Conservation (phyloP, 2,888 invertebrate species). For the Drosophila aldrichi region DNA sequence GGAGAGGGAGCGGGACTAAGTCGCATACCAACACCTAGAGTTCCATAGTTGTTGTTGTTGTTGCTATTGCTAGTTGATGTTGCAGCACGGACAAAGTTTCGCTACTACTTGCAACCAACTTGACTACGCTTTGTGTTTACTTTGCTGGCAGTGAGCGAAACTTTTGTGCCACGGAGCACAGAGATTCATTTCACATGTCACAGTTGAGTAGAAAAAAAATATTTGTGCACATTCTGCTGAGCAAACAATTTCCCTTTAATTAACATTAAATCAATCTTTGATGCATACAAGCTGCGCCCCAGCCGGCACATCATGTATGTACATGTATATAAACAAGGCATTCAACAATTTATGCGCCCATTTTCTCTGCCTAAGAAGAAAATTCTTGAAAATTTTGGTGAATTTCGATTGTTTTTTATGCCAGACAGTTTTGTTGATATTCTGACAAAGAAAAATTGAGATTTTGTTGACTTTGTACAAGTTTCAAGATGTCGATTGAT, state of each 20-base stretch:
- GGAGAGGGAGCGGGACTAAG: slow-evolving; percentile 13
- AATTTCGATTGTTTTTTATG: neutral
- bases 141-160: slow-evolving; percentile 53
- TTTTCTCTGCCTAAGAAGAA: slow-evolving; percentile 7
- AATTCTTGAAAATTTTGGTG: neutral
- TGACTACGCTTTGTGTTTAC: slow-evolving; percentile 65
- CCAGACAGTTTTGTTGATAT: neutral
- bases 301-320: slow-evolving; percentile 14
- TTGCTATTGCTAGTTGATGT: slow-evolving; percentile 40
- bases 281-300: slow-evolving; percentile 31
- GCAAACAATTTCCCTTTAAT: slow-evolving; percentile 74
- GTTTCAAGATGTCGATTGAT: no score
- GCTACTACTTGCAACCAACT: slow-evolving; percentile 57
- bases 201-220: slow-evolving; percentile 46
- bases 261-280: slow-evolving; percentile 72
- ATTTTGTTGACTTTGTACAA: neutral
- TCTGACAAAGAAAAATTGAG: neutral
- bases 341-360: slow-evolving; percentile 37
- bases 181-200: slow-evolving; percentile 75
- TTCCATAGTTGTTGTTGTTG: slow-evolving; percentile 31
- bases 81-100: slow-evolving; percentile 61
- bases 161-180: slow-evolving; percentile 44
- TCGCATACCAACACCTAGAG: slow-evolving; percentile 46
- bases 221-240: slow-evolving; percentile 57
- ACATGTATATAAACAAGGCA: slow-evolving; percentile 4